Evolutionary conservation across 2,797 vertebrate genomes (phyloP).

Genomic region (Eleutherodactylus coqui): DNA sequence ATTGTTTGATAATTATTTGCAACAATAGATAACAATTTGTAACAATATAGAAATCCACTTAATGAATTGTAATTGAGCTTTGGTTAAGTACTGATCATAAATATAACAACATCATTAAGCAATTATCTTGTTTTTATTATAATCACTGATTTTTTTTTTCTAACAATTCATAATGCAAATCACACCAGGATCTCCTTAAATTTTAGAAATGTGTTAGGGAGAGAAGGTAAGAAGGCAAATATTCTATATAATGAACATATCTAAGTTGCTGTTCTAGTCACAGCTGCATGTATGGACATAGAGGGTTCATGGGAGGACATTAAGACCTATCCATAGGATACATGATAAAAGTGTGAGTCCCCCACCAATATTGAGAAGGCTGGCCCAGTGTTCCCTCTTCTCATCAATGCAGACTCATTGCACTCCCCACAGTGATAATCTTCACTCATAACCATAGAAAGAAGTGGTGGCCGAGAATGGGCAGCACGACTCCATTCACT

Average conservation of each 20-base stretch:
- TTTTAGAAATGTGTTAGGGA: not conserved
- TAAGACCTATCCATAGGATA: too few relatives aligned
- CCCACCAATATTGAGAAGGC: too few relatives aligned
- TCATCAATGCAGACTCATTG: too few relatives aligned
- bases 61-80: constrained; percentile 33
- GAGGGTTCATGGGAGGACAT: too few relatives aligned
- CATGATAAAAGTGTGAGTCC: too few relatives aligned
- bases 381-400: too few relatives aligned
- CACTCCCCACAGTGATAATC: too few relatives aligned
- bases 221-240: not conserved
- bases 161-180: not conserved
- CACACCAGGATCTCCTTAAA: not conserved
- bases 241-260: not conserved
- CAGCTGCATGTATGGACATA: too few relatives aligned
- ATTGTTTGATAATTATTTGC: constrained; percentile 26
- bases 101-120: constrained; percentile 29
- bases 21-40: constrained; percentile 33
- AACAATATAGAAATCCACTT: constrained; percentile 27
- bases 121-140: constrained; percentile 35
- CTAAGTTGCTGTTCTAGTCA: not conserved
- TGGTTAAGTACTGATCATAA: constrained; percentile 2
- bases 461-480: too few relatives aligned
- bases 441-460: too few relatives aligned
- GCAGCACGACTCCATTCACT: too few relatives aligned
- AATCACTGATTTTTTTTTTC: not conserved